Conservation (phyloP, 2,797 vertebrate species). For the Pseudochirops cupreus region DNA sequence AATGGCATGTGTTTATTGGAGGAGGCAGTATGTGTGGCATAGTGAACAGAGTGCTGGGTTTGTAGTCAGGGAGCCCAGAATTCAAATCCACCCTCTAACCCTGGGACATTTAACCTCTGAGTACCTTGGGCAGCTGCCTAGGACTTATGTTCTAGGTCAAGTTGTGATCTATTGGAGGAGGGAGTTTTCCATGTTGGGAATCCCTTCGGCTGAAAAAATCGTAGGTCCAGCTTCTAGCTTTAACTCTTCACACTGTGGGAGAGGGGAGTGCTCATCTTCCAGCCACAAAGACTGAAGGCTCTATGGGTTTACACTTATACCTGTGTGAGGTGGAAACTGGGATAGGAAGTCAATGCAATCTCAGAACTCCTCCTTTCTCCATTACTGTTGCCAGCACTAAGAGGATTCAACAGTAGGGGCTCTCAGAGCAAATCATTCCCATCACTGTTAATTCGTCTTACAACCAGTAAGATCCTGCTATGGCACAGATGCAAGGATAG, state of each 20-base stretch:
- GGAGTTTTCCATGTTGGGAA: neutral
- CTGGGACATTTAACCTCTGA: neutral
- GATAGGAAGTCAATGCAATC: neutral
- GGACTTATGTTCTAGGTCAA: neutral
- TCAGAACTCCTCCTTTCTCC: neutral
- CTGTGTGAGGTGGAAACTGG: neutral
- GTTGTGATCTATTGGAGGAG: neutral
- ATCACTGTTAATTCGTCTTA: neutral
- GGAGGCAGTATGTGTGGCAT: neutral
- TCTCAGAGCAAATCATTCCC: neutral
- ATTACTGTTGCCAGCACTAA: neutral
- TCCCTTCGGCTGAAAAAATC: neutral
- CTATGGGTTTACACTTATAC: neutral
- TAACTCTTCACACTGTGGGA: neutral
- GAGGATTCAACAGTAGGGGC: neutral
- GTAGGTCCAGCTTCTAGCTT: neutral
- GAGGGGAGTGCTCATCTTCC: neutral
- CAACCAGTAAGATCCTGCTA: neutral
- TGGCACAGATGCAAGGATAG: neutral
- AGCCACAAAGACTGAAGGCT: neutral
- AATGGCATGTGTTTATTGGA: neutral
- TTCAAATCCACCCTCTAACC: neutral
- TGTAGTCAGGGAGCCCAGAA: neutral
- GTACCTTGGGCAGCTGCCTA: neutral
- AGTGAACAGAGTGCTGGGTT: neutral